A percentile compares a stretch with the other conserved stretches of the same genome.
Conservation (phyloP, 2,113 vertebrate genomes). For the Phaethon lepturus region DNA sequence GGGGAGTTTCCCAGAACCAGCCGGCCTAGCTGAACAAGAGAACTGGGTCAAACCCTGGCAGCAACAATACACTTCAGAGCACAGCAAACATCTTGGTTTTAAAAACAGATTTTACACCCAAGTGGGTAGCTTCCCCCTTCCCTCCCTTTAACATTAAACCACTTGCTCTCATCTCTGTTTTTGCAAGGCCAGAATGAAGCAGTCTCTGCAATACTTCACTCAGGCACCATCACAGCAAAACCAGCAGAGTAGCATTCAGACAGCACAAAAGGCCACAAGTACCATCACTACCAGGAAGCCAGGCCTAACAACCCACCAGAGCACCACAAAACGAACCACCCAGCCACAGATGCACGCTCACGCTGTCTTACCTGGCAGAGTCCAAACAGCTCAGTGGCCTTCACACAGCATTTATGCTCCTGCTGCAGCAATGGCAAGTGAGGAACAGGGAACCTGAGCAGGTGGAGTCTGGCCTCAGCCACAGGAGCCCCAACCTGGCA, state of each 20-base stretch:
- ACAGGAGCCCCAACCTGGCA: background rate
- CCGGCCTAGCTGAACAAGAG: background rate
- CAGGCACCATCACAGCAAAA: background rate
- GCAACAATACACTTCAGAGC: background rate
- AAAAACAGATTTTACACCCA: conserved; percentile 4
- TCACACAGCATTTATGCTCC: background rate
- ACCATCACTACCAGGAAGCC: background rate
- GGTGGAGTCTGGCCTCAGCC: too few species aligned
- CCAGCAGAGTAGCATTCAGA: background rate
- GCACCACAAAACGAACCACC: background rate
- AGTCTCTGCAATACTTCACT: background rate
- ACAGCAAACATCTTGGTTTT: background rate
- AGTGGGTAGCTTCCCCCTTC: background rate
- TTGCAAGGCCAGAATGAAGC: background rate
- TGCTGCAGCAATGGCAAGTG: background rate
- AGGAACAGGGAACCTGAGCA: background rate
- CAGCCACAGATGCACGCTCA: rapidly evolving
- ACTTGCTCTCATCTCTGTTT: background rate
- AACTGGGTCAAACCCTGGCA: conserved; percentile 26
- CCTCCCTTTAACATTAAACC: background rate
- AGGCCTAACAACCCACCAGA: background rate
- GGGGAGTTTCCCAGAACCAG: background rate
- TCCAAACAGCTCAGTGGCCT: rapidly evolving
- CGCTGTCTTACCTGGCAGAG: background rate
- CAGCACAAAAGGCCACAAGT: background rate